A percentile compares a stretch with the other conserved stretches of the same genome.
Evolutionary conservation across 2,797 vertebrate genomes (phyloP).

Genomic region (Podarcis siculus): DNA sequence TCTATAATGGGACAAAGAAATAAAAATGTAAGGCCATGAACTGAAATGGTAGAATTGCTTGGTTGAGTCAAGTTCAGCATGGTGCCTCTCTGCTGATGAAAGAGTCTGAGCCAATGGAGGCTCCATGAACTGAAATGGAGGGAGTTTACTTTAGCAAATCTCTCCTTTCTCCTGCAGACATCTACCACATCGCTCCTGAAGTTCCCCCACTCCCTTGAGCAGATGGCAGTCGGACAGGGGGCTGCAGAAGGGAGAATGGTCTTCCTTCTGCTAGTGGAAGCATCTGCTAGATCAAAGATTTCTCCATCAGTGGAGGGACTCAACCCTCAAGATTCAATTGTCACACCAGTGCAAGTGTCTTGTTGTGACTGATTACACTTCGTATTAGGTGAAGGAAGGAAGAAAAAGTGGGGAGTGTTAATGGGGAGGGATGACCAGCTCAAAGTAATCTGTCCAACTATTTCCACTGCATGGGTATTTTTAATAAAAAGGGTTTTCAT

Average conservation of each 20-base stretch:
- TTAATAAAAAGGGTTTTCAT: slow-evolving; percentile 34
- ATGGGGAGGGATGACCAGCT: neutral
- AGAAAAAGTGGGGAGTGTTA: neutral
- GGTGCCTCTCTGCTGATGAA: neutral
- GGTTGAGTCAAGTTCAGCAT: neutral
- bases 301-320: neutral
- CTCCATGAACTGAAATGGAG: neutral
- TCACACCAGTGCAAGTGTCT: slow-evolving; percentile 27
- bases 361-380: neutral
- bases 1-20: neutral
- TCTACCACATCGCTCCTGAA: neutral
- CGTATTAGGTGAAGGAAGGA: neutral
- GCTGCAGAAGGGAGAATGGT: neutral
- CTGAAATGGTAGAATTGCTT: slow-evolving; percentile 34
- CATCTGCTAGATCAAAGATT: neutral
- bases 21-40: slow-evolving; percentile 46
- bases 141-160: neutral
- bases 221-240: neutral
- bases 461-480: slow-evolving; percentile 14
- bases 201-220: neutral
- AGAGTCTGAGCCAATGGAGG: neutral
- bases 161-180: neutral
- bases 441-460: slow-evolving; percentile 17
- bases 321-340: neutral
- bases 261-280: neutral